Evolutionary conservation across 2,797 vertebrate genomes (phyloP).

Genomic region (Coilia nasus): DNA sequence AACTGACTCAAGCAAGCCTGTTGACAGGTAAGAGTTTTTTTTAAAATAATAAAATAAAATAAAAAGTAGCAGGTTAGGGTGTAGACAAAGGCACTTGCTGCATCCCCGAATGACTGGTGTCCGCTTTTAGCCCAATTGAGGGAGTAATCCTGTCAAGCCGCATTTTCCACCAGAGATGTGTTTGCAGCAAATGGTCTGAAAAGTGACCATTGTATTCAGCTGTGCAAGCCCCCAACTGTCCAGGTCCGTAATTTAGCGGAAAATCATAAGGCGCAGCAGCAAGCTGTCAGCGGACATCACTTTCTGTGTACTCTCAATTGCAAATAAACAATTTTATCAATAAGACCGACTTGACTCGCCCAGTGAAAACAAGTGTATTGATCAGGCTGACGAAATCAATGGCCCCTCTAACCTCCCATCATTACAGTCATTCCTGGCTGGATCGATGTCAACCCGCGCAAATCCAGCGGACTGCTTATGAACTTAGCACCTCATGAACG

Average conservation of each 20-base stretch:
- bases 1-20: neutral
- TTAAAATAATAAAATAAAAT: neutral
- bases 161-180: conserved; percentile 34
- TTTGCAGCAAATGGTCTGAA: conserved; percentile 33
- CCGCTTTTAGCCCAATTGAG: conserved; percentile 11
- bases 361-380: conserved; percentile 49
- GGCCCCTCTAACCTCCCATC: conserved; percentile 51
- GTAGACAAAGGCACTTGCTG: conserved; percentile 13
- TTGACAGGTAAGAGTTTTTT: neutral
- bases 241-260: neutral
- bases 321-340: conserved; percentile 37
- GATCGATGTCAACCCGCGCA: conserved; percentile 51
- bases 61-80: conserved; percentile 8
- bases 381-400: conserved; percentile 52
- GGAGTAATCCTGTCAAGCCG: neutral
- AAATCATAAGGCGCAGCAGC: conserved; percentile 19
- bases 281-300: neutral
- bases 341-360: conserved; percentile 42
- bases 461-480: conserved; percentile 48
- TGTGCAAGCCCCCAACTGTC: neutral
- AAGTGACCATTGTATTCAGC: conserved; percentile 27
- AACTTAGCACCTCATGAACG: conserved; percentile 48
- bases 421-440: conserved; percentile 48
- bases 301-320: conserved; percentile 21
- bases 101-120: neutral